Conservation (phyloP, 2,888 invertebrate species). For the Heliconius ethilla region DNA sequence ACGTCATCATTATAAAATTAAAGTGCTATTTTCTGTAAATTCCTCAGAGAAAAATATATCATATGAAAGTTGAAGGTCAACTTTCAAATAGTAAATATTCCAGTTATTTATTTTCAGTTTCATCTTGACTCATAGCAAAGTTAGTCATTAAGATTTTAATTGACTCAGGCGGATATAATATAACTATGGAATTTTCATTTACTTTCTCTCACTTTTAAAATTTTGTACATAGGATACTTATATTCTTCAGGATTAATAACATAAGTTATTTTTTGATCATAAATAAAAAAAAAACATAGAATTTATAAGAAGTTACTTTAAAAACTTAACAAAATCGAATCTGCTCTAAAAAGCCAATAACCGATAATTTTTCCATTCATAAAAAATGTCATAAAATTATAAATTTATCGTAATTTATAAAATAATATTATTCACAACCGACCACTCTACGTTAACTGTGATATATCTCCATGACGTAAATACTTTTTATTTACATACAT, state of each 20-base stretch:
- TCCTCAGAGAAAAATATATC: neutral
- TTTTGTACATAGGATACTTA: fast-evolving
- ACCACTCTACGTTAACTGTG: slow-evolving; percentile 1
- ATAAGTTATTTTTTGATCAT: neutral
- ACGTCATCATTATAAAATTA: neutral
- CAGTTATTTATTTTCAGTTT: slow-evolving; percentile 53
- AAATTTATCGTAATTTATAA: slow-evolving; percentile 4
- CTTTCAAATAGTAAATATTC: slow-evolving; percentile 55
- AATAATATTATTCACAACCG: slow-evolving; percentile 3
- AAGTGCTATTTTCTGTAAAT: neutral
- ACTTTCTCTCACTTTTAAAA: slow-evolving; percentile 32
- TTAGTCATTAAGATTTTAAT: slow-evolving; percentile 69
- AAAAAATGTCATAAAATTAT: slow-evolving; percentile 9
- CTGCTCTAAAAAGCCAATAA: neutral
- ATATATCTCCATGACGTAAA: slow-evolving; percentile 25
- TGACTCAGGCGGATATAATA: slow-evolving; percentile 57
- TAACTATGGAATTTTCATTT: slow-evolving; percentile 34
- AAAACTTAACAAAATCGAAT: neutral
- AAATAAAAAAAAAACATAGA: neutral
- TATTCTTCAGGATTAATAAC: neutral
- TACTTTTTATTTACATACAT: slow-evolving; percentile 17
- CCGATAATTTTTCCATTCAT: slow-evolving; percentile 4
- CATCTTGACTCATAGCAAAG: slow-evolving; percentile 60
- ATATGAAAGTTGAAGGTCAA: neutral
- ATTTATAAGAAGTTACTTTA: neutral